phyloP scores from a whole-genome alignment of 1,140 invertebrate species.

The Tribolium castaneum region DNA sequence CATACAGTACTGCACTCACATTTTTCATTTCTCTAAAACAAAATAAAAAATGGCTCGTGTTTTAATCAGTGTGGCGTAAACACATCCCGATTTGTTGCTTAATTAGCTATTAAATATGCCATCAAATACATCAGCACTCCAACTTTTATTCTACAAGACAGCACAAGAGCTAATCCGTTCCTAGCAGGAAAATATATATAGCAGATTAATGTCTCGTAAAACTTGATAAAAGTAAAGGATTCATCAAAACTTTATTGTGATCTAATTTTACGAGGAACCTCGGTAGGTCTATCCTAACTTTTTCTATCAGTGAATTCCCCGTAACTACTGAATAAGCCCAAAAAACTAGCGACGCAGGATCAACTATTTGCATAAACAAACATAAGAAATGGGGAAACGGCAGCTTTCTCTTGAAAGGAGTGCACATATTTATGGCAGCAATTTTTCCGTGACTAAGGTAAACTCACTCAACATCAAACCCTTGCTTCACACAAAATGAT shows the following conservation, averaged over 20 bases:
- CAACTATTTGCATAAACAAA: constrained; percentile 17
- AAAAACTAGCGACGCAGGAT: background rate
- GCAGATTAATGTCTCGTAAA: constrained; percentile 20
- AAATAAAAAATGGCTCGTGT: no score
- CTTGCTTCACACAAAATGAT: background rate
- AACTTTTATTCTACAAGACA: background rate
- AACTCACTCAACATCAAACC: constrained; percentile 4
- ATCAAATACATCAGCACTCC: background rate
- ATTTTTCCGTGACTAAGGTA: constrained; percentile 3
- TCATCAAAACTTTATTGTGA: constrained; percentile 25
- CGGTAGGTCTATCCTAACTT: background rate
- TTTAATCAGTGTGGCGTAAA: background rate
- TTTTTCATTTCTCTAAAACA: no score
- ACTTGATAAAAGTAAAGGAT: constrained; percentile 19
- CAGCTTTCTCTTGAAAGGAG: background rate
- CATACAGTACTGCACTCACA: no score
- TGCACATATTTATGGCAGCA: constrained; percentile 1
- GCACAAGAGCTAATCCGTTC: background rate
- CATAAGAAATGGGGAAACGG: background rate
- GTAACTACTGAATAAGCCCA: background rate
- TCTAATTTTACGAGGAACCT: constrained; percentile 2
- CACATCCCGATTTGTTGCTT: background rate
- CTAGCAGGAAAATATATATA: constrained; percentile 6
- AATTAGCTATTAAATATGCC: background rate
- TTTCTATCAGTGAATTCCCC: no score